Evolutionary conservation across 1,140 invertebrate species (phyloP).

Genomic region (Dinoponera quadriceps): DNA sequence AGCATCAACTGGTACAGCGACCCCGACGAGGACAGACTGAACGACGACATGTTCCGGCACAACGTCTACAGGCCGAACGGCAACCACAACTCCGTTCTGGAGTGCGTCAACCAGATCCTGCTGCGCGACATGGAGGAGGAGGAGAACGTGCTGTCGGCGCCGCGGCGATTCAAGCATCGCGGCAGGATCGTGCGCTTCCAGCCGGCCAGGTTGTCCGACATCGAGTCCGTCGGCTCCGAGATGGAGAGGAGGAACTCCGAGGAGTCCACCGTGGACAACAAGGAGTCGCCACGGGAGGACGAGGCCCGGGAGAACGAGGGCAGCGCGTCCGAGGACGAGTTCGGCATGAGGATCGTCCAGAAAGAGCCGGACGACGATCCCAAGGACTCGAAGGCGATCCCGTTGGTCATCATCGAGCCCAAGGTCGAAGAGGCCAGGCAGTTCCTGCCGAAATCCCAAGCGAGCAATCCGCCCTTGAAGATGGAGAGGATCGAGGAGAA

Average conservation of each 20-base stretch:
- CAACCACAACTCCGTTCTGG: constrained; percentile 91
- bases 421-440: constrained; percentile 70
- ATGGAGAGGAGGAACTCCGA: constrained; percentile 84
- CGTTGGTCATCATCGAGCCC: constrained; percentile 83
- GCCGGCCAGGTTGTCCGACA: constrained; percentile 82
- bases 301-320: constrained; percentile 51
- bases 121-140: constrained; percentile 87
- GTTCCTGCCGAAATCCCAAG: constrained; percentile 28
- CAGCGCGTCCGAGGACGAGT: constrained; percentile 78
- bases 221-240: constrained; percentile 84
- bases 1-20: constrained; percentile 91
- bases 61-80: constrained; percentile 82
- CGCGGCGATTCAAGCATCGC: constrained; percentile 82
- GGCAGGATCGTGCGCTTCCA: constrained; percentile 84
- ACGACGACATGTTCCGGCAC: constrained; percentile 85
- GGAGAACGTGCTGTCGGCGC: constrained; percentile 80
- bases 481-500: constrained; percentile 82
- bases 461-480: constrained; percentile 71
- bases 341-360: constrained; percentile 77
- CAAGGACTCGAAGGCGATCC: constrained; percentile 78
- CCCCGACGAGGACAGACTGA: constrained; percentile 88
- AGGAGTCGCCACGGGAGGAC: constrained; percentile 60
- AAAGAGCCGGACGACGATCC: constrained; percentile 68
- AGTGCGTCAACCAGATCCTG: constrained; percentile 92
- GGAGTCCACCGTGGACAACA: constrained; percentile 65